A percentile compares a stretch with the other conserved stretches of the same genome.
Conservation (phyloP, 2,113 vertebrate species). For the Leptosomus discolor region DNA sequence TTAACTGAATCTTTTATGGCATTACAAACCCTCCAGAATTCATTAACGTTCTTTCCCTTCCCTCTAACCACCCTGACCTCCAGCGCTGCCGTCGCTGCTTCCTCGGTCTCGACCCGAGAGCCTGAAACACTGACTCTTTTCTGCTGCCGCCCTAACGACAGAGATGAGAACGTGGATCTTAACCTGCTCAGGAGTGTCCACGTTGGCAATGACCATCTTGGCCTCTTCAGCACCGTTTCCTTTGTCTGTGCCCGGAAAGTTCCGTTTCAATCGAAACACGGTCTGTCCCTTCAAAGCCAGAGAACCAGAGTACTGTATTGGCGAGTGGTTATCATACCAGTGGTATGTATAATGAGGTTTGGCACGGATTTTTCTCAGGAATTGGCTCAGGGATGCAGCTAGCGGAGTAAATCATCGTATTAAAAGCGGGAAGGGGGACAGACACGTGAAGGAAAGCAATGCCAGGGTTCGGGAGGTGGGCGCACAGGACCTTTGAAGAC, state of each 20-base stretch:
- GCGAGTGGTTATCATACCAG: background rate
- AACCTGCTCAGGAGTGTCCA: background rate
- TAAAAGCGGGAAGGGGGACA: background rate
- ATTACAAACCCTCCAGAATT: constrained; percentile 72
- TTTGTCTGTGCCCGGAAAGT: background rate
- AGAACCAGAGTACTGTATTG: background rate
- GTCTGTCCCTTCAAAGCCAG: background rate
- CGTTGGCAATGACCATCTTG: background rate
- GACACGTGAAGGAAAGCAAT: background rate
- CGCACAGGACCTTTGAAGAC: background rate
- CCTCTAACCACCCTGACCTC: constrained; percentile 45
- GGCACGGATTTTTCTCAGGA: background rate
- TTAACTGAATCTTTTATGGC: constrained; percentile 77
- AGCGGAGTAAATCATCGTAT: background rate
- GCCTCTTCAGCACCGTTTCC: background rate
- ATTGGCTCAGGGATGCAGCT: background rate
- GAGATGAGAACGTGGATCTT: background rate
- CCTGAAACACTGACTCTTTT: background rate
- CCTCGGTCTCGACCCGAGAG: background rate
- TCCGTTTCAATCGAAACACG: background rate
- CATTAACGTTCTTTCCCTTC: constrained; percentile 62
- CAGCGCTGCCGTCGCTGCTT: background rate
- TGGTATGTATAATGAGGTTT: background rate
- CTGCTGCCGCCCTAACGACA: background rate
- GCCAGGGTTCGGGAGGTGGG: background rate